Evolutionary conservation across 2,797 vertebrate species (phyloP).

Genomic region (Phyllotis vaccarum): DNA sequence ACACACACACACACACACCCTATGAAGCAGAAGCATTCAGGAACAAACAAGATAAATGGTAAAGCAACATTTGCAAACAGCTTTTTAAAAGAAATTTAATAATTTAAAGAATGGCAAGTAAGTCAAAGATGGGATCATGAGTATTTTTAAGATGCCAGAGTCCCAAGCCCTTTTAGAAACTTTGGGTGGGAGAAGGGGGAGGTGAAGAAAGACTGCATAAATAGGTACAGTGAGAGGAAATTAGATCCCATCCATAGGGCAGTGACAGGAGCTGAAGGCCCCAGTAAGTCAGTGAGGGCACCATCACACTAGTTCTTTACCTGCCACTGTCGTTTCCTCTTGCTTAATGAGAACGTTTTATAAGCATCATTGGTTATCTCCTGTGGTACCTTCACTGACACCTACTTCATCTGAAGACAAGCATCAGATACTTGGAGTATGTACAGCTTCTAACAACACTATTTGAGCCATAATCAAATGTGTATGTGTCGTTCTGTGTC

Average conservation of each 20-base stretch:
- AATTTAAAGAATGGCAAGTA: slow-evolving; percentile 2
- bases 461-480: slow-evolving; percentile 28
- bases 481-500: neutral
- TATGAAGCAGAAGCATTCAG: neutral
- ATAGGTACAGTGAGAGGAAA: neutral
- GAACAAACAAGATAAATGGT: neutral
- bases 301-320: neutral
- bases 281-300: neutral
- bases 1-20: neutral
- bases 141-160: slow-evolving; percentile 43
- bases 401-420: neutral
- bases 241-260: neutral
- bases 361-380: neutral
- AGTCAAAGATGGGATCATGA: slow-evolving; percentile 33
- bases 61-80: neutral
- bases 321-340: slow-evolving; percentile 28
- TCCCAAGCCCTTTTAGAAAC: slow-evolving; percentile 9
- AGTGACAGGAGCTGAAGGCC: slow-evolving; percentile 30
- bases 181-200: neutral
- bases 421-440: neutral
- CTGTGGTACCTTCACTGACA: slow-evolving; percentile 38
- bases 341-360: slow-evolving; percentile 4
- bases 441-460: slow-evolving; percentile 16
- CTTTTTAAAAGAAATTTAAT: neutral
- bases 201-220: neutral